A percentile compares a stretch with the other conserved stretches of the same genome.
Evolutionary conservation across 1,140 invertebrate genomes (phyloP).

Genomic region (Manduca sexta): DNA sequence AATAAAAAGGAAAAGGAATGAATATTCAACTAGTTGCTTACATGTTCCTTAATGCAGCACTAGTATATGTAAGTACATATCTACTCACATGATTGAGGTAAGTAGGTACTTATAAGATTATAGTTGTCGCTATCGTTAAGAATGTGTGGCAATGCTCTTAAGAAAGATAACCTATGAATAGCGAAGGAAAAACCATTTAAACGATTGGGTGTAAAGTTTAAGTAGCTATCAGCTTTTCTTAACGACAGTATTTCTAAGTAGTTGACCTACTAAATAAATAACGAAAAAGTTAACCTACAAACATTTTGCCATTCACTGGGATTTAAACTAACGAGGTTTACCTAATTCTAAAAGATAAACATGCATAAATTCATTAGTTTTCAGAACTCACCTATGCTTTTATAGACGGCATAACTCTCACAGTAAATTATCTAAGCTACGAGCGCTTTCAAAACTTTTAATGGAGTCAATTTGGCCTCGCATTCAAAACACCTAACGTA

Average conservation of each 20-base stretch:
- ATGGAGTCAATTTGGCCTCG: constrained; percentile 67
- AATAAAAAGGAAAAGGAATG: no score
- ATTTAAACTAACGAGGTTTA: no score
- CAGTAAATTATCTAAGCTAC: constrained; percentile 68
- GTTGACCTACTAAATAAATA: no score
- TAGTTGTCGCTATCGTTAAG: no score
- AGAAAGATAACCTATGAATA: constrained; percentile 8
- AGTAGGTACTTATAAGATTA: no score
- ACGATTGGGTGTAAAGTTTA: constrained; percentile 17
- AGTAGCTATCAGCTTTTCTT: constrained; percentile 8
- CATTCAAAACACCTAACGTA: constrained; percentile 60
- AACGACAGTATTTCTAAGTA: constrained; percentile 2
- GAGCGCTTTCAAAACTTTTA: constrained; percentile 69
- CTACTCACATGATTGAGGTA: no score
- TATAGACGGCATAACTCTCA: constrained; percentile 53
- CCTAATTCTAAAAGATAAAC: constrained; percentile 37
- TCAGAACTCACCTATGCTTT: constrained; percentile 43
- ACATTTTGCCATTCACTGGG: no score
- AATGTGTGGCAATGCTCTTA: constrained; percentile 5
- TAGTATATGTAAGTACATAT: no score
- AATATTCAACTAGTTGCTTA: no score
- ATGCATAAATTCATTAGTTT: constrained; percentile 57
- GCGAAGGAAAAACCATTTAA: constrained; percentile 8
- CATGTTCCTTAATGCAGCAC: no score
- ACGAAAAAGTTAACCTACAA: no score